Evolutionary conservation across 2,797 vertebrate genomes (phyloP).

Genomic region (Vireo griseus): DNA sequence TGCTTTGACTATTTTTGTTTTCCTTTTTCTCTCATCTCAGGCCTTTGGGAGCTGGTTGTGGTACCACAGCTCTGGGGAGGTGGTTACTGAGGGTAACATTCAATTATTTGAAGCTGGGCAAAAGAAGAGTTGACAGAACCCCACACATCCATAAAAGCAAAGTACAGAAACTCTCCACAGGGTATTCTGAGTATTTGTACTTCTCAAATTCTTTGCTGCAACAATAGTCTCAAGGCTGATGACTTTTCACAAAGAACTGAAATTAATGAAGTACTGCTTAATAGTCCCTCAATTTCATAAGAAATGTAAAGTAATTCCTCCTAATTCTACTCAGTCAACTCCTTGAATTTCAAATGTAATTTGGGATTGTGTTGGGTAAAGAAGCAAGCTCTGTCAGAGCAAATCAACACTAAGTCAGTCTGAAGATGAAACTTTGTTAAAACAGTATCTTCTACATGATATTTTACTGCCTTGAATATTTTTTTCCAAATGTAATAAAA

Average conservation of each 20-base stretch:
- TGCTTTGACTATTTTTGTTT: neutral
- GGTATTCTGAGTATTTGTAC: neutral
- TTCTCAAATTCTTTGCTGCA: neutral
- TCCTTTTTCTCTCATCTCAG: neutral
- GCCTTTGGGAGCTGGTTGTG: neutral
- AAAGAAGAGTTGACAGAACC: neutral
- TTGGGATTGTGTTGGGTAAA: neutral
- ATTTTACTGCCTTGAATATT: neutral
- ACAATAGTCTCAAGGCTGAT: neutral
- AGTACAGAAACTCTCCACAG: neutral
- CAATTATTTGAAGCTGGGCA: neutral
- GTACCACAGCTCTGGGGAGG: neutral
- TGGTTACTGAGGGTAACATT: neutral
- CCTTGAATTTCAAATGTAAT: slow-evolving; percentile 12
- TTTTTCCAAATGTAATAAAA: neutral
- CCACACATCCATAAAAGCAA: neutral
- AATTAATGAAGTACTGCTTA: slow-evolving; percentile 21
- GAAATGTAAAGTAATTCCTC: neutral
- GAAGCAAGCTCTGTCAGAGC: neutral
- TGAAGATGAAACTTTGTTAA: neutral
- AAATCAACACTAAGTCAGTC: neutral
- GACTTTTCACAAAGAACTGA: slow-evolving; percentile 7
- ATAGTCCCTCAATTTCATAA: neutral
- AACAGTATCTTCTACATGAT: neutral
- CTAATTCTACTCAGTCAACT: neutral